Evolutionary conservation across 92 coral and sea anemone species (phyloP).

Genomic region (Micromussa lordhowensis): DNA sequence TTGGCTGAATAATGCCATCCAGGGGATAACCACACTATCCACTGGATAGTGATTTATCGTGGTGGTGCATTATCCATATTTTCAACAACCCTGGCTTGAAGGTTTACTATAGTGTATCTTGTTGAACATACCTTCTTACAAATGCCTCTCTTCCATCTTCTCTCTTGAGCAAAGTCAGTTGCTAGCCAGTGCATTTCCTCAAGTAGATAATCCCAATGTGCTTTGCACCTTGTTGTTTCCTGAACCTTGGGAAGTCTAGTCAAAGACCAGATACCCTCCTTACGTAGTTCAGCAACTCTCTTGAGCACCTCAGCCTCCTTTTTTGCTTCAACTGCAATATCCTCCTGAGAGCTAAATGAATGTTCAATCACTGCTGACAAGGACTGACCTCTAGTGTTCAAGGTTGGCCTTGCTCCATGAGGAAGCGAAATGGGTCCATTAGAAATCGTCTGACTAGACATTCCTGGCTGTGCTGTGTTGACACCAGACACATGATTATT

Average conservation of each 20-base stretch:
- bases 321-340: conserved; percentile 93
- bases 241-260: conserved; percentile 93
- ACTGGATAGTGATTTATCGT: too few species aligned
- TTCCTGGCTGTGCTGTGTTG: conserved; percentile 15
- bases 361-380: conserved; percentile 82
- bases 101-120: background rate
- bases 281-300: conserved; percentile 92
- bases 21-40: too few species aligned
- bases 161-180: conserved; percentile 97
- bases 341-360: conserved; percentile 91
- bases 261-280: conserved; percentile 97
- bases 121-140: conserved; percentile 85
- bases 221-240: conserved; percentile 90
- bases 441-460: conserved; percentile 48
- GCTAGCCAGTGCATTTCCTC: conserved; percentile 99
- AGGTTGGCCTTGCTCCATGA: conserved; percentile 28
- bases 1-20: too few species aligned
- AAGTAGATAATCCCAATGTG: conserved; percentile 97
- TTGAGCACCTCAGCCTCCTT: conserved; percentile 95
- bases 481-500: conserved; percentile 29
- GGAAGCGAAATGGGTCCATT: conserved; percentile 74
- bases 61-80: background rate
- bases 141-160: conserved; percentile 98
- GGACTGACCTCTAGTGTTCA: conserved; percentile 72
- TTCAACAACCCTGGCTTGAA: background rate